Base-by-base conservation (phyloP, 2,888 invertebrate genomes). In the Heteromyza rotundicornis region DNA sequence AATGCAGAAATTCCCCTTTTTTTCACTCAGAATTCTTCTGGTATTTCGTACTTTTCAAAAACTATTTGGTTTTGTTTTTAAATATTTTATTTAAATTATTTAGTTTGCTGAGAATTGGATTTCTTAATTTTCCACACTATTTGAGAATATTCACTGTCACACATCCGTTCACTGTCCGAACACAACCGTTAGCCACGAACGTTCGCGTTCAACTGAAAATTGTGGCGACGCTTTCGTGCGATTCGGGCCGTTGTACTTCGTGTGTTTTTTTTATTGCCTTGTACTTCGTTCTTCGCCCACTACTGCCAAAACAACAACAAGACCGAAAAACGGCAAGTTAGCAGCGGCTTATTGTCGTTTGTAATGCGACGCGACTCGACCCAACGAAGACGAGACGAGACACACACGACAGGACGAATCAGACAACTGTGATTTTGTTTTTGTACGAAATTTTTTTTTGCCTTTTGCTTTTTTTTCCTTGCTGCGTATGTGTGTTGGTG, bases 351-450 rank as follows among this genome's bases (percentile, higher is more conserved):
- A n/a, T n/a, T n/a, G n/a, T n/a, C n/a, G n/a, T n/a, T n/a, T n/a
- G n/a, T n/a, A n/a, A n/a, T n/a, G n/a, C n/a, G n/a, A 17, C 8
- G 20, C 35, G 36, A 14, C 57, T 55, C 51, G 44, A 36, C 67
- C 14, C 68, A n/a, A 24, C 72, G 75, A 75, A 72, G 75, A 73
- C 68, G 67, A 61, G 67, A 64, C 68, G 72, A 59, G 73, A 72
- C 70, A 70, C 60, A 70, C 70, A 70, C 70, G 72, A 70, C 73
- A 76, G 76, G 77, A 73, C 79, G 79, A 79, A 79, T 79, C 79
- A 79, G 76, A 80, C 76, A 74, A 77, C 80, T 79, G 80, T 79
- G 80, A 80, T 79, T 80, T 79, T 76, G 70, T 67, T 67, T 71
- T 64, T 68, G 60, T 59, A 47, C 57, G 47, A 2, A 19, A 3